Conservation (phyloP, 2,113 vertebrate species). For the Eudyptes chrysolophus region DNA sequence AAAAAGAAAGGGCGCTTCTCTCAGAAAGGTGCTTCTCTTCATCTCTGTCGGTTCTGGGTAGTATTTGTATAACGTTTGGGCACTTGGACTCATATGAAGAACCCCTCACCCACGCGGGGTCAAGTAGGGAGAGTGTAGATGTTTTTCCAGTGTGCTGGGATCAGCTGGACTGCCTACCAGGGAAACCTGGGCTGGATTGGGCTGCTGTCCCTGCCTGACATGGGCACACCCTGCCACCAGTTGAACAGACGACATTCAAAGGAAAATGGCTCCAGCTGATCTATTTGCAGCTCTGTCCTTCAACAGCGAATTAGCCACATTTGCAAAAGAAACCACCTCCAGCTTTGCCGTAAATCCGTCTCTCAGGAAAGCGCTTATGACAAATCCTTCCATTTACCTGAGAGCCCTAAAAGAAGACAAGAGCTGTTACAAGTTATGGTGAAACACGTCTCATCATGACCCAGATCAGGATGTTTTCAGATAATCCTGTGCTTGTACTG, state of each 20-base stretch:
- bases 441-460: background rate
- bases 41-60: background rate
- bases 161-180: background rate
- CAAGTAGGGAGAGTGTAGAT: background rate
- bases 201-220: background rate
- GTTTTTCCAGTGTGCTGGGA: background rate
- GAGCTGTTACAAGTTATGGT: background rate
- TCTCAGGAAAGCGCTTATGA: slow-evolving; percentile 13
- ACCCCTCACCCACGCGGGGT: background rate
- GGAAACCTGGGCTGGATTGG: background rate
- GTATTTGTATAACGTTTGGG: background rate
- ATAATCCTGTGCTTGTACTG: background rate
- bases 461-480: background rate
- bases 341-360: background rate
- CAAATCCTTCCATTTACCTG: slow-evolving; percentile 20
- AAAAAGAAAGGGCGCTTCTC: background rate
- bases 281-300: slow-evolving; percentile 15
- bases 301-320: background rate
- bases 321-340: background rate
- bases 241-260: background rate
- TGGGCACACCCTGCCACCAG: background rate
- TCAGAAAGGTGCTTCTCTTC: background rate
- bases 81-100: background rate
- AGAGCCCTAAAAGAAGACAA: background rate
- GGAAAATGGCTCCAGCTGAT: slow-evolving; percentile 4